A percentile compares a stretch with the other conserved stretches of the same genome.
These are phyloP conservation scores for Echinometra lucunter DNA, from an alignment of 53 echinoderm and acorn worm species.

Conservation along the genomic window DNA sequence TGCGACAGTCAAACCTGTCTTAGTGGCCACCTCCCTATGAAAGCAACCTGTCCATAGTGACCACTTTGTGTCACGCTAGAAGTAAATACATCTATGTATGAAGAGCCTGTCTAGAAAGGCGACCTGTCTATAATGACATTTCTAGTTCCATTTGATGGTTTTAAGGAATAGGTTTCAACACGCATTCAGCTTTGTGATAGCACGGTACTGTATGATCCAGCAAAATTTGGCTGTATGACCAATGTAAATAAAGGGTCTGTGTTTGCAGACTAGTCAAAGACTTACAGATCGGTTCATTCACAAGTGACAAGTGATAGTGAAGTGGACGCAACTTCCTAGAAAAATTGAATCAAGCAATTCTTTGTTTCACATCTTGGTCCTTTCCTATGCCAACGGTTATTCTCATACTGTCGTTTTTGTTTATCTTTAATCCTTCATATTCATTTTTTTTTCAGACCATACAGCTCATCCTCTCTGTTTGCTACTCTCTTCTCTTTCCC, in stretches of 20 bases:
- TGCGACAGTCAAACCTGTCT: too few species aligned
- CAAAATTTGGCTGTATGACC: not conserved
- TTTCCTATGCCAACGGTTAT: not conserved
- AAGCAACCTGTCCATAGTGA: too few species aligned
- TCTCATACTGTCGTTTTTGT: not conserved
- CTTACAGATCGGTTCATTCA: not conserved
- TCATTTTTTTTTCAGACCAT: not conserved
- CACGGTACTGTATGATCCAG: not conserved
- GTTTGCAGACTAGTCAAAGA: not conserved
- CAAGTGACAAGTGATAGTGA: not conserved
- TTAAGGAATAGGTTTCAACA: not conserved
- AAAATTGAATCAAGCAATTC: conserved; percentile 1
- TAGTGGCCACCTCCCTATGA: too few species aligned
- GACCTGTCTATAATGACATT: too few species aligned
- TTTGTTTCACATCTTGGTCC: conserved; percentile 2
- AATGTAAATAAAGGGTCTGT: not conserved
- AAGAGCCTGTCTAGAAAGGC: too few species aligned
- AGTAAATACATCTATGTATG: too few species aligned
- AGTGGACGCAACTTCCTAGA: conserved; percentile 11
- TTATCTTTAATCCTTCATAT: not conserved
- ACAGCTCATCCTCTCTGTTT: too few species aligned
- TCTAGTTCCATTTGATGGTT: too few species aligned
- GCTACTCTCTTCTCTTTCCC: too few species aligned
- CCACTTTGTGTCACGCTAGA: too few species aligned
- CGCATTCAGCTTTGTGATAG: not conserved